Percentiles rank a stretch among this genome's conserved stretches.
Conservation (phyloP, 2,888 invertebrate genomes). For the Opisthograptis luteolata region DNA sequence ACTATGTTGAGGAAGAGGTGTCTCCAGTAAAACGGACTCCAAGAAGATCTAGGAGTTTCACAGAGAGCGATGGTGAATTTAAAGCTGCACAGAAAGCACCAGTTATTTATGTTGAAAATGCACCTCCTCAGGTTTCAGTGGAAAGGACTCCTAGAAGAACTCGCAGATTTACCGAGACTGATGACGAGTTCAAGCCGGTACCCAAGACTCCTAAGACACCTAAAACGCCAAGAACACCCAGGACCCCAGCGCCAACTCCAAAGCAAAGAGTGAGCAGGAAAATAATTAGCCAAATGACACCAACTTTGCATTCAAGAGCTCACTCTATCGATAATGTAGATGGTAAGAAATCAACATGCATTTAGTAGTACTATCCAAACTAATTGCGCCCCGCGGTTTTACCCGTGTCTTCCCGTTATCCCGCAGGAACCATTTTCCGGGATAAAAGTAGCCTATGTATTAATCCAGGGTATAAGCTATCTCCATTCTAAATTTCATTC, state of each 20-base stretch:
- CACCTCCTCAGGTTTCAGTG: constrained; percentile 5
- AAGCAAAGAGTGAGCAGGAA: constrained; percentile 59
- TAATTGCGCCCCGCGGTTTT: too few species aligned
- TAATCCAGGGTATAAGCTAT: too few species aligned
- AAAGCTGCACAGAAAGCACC: constrained; percentile 32
- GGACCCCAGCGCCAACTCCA: constrained; percentile 56
- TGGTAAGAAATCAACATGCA: constrained; percentile 51
- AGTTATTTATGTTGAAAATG: constrained; percentile 8
- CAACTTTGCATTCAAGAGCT: constrained; percentile 62
- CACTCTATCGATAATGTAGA: constrained; percentile 69
- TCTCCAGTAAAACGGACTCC: constrained; percentile 60
- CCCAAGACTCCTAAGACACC: constrained; percentile 52
- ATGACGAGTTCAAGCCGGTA: constrained; percentile 63
- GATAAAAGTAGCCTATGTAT: neutral
- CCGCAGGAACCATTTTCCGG: too few species aligned
- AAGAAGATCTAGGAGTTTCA: constrained; percentile 41
- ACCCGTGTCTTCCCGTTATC: too few species aligned
- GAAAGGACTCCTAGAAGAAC: constrained; percentile 61
- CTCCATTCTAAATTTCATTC: too few species aligned
- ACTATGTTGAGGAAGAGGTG: constrained; percentile 60
- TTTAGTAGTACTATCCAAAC: neutral
- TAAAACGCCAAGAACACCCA: constrained; percentile 48
- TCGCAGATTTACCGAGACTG: constrained; percentile 55
- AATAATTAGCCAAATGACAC: constrained; percentile 69
- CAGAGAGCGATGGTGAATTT: constrained; percentile 42